Evolutionary conservation across 2,888 invertebrate genomes (phyloP), one percentile per base, ranked within the genome.

Genomic region (Scaptomyza tumidula): DNA sequence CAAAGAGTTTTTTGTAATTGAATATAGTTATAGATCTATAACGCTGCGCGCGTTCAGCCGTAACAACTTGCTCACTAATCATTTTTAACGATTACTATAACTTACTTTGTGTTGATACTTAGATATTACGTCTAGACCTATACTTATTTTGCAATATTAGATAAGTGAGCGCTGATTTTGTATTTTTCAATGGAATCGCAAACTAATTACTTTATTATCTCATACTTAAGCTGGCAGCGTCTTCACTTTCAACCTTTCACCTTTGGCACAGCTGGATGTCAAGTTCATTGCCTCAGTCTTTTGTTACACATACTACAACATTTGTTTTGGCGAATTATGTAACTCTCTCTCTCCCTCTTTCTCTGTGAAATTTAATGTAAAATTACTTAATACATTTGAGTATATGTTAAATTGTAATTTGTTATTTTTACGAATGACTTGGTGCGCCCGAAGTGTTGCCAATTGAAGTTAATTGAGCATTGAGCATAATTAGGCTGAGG

Each of bases 201-300:
- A 6, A n/a, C 0, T 11, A 14, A 19, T 16, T 6, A 9, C 7
- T 13, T 3, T 11, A 24, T 24, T 14, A 31, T 13, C 6, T 41
- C 43, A 10, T 24, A 10, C 13, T 9, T n/a, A 19, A 13, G 14
- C 13, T 2, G 7, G 29, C n/a, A 31, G 11, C 57, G 2, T 19
- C 31, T 31, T 58, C 37, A 31, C 11, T 33, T 55, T 1, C 19
- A 31, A 45, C 46, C 27, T 56, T 33, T 33, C n/a, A 52, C 24
- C 37, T 39, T 37, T 14, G 3, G 29, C 37, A n/a, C 55, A 39
- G 45, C 56, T 48, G 63, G 48, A 31, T 44, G 78, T 50, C 85
- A 81, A 78, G 89, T 82, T 90, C 69, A 81, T 78, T 72, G 72
- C 72, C 77, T 84, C 69, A 89, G 87, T 89, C 88, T 84, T 90